Percentiles rank a stretch among this genome's conserved stretches.
Evolutionary conservation across 2,888 invertebrate genomes (phyloP).

Genomic region (Drosophila kokeensis): DNA sequence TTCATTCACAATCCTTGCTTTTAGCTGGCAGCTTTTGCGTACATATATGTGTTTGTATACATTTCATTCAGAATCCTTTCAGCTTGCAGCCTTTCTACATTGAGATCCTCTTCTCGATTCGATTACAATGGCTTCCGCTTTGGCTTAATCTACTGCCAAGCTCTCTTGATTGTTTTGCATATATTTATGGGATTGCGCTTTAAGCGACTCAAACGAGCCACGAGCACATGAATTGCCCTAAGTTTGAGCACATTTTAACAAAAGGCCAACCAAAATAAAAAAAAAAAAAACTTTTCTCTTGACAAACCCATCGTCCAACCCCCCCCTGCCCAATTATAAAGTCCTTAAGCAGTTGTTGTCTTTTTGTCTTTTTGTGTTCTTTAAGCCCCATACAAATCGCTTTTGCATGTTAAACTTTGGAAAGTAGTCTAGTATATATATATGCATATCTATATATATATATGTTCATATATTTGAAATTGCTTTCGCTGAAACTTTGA

Average conservation of each 20-base stretch:
- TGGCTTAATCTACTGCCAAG: slow-evolving; percentile 8
- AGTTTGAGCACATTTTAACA: slow-evolving; percentile 13
- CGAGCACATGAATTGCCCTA: slow-evolving; percentile 10
- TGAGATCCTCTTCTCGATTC: neutral
- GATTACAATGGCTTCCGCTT: slow-evolving; percentile 4
- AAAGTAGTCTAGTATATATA: neutral
- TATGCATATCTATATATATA: neutral
- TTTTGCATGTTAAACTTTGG: slow-evolving; percentile 18
- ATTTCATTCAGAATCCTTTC: neutral
- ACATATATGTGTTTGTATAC: neutral
- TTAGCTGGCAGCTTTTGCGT: neutral
- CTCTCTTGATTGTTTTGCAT: slow-evolving; percentile 13
- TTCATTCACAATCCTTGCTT: neutral
- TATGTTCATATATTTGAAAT: slow-evolving; percentile 26
- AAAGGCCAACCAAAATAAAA: neutral
- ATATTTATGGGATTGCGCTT: slow-evolving; percentile 6
- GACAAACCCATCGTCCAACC: neutral
- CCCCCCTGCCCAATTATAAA: neutral
- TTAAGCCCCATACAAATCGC: slow-evolving; percentile 21
- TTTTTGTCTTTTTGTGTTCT: neutral
- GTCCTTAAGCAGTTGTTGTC: neutral
- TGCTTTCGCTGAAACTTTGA: slow-evolving; percentile 41
- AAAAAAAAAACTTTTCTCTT: neutral
- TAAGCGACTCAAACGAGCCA: neutral
- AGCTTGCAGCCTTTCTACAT: neutral